phyloP scores from a whole-genome alignment of 2,113 vertebrate genomes.

The Pterocles orientalis region DNA sequence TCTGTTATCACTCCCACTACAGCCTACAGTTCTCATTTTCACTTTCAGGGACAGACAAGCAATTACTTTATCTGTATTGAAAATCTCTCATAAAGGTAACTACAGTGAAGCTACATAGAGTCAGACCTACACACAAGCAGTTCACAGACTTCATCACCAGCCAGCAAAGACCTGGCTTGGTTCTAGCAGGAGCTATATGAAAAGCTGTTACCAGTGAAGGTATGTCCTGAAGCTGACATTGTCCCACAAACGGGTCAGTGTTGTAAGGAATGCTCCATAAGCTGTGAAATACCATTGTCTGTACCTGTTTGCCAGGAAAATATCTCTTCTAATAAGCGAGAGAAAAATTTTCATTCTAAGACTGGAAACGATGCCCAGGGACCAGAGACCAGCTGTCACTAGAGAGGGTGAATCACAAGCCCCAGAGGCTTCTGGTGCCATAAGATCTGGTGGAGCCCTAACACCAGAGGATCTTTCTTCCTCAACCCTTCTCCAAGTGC shows the following conservation, averaged over 20 bases:
- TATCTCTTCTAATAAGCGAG: neutral
- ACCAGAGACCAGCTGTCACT: neutral
- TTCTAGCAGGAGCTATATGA: neutral
- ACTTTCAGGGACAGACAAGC: constrained; percentile 7
- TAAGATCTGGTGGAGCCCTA: neutral
- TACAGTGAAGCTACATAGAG: neutral
- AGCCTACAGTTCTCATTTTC: constrained; percentile 14
- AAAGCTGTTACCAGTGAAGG: neutral
- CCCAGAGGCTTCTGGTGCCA: neutral
- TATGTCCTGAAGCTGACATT: neutral
- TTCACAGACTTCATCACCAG: neutral
- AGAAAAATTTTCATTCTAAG: neutral
- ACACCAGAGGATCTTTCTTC: neutral
- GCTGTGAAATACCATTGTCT: neutral
- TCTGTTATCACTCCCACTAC: constrained; percentile 12
- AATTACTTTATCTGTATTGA: constrained; percentile 8
- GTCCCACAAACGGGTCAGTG: neutral
- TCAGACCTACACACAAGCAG: neutral
- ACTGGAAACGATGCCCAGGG: neutral
- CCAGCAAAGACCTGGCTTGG: neutral
- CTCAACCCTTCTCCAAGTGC: accelerated
- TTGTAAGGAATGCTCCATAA: neutral
- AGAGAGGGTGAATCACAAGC: neutral
- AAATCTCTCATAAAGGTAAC: neutral
- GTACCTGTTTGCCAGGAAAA: neutral